A percentile compares a stretch with the other conserved stretches of the same genome.
These are phyloP conservation scores for Gymnorhina tibicen DNA, from an alignment of 2,113 vertebrate genomes.

Conservation along the genomic window DNA sequence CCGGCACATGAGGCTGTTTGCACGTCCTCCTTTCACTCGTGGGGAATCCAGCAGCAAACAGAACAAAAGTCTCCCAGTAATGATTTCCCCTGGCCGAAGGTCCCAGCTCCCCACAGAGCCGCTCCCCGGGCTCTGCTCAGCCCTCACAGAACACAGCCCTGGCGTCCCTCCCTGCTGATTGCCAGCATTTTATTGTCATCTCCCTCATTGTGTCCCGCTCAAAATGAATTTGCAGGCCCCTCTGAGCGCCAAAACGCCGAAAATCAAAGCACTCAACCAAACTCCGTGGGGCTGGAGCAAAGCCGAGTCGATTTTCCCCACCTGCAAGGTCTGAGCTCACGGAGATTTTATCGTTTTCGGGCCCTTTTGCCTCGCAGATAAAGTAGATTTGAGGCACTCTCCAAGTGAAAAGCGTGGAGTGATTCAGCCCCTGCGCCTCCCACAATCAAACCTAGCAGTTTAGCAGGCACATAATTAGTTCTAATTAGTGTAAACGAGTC, in stretches of 20 bases:
- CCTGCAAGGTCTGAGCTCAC: neutral
- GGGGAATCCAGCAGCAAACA: neutral
- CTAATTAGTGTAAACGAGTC: neutral
- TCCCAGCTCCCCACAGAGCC: neutral
- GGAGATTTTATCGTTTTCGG: neutral
- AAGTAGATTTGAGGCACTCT: neutral
- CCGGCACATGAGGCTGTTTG: neutral
- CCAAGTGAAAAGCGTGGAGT: neutral
- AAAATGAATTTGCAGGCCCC: neutral
- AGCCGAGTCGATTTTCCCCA: neutral
- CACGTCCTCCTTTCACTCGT: neutral
- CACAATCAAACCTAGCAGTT: neutral
- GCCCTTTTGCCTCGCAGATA: neutral
- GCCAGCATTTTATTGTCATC: neutral
- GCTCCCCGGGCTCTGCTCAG: neutral
- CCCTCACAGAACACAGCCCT: neutral
- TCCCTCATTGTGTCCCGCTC: neutral
- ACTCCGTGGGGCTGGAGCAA: too few species aligned
- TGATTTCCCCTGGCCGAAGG: neutral
- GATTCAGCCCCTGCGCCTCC: neutral
- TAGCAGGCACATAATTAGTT: neutral
- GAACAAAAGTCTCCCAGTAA: neutral
- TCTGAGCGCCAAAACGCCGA: accelerated
- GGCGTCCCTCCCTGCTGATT: neutral
- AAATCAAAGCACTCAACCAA: neutral